Evolutionary conservation across 2,113 vertebrate genomes (phyloP).

Genomic region (Lontra canadensis): DNA sequence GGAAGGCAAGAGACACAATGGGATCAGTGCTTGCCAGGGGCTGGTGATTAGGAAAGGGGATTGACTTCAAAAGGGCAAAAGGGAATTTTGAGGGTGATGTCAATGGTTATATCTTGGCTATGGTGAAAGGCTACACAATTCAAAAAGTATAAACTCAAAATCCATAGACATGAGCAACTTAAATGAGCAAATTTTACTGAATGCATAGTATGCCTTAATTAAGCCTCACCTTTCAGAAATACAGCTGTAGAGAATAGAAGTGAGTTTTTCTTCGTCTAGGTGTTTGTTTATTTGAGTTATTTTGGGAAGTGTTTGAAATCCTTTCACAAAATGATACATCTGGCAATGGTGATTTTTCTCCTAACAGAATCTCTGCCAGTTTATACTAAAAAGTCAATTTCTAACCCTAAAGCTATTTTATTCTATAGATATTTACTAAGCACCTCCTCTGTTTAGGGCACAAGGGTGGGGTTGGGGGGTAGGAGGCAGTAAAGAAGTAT

Average conservation of each 20-base stretch:
- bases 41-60: neutral
- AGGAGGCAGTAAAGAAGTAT: neutral
- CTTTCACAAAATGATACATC: neutral
- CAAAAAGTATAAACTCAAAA: neutral
- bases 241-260: neutral
- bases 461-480: neutral
- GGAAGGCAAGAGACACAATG: neutral
- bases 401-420: neutral
- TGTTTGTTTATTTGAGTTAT: neutral
- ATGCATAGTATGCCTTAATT: neutral
- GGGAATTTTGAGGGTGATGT: neutral
- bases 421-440: neutral
- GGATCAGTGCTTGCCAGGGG: neutral
- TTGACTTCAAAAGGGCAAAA: neutral
- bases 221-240: neutral
- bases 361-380: neutral
- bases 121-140: neutral
- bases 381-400: neutral
- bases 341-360: neutral
- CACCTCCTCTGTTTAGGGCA: neutral
- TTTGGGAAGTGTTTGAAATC: conserved; percentile 3
- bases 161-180: neutral
- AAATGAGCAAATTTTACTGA: neutral
- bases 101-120: neutral
- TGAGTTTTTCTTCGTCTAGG: neutral